A percentile compares a stretch with the other conserved stretches of the same genome.
Evolutionary conservation across 1,140 invertebrate species (phyloP).

Genomic region (Mamestra configurata): DNA sequence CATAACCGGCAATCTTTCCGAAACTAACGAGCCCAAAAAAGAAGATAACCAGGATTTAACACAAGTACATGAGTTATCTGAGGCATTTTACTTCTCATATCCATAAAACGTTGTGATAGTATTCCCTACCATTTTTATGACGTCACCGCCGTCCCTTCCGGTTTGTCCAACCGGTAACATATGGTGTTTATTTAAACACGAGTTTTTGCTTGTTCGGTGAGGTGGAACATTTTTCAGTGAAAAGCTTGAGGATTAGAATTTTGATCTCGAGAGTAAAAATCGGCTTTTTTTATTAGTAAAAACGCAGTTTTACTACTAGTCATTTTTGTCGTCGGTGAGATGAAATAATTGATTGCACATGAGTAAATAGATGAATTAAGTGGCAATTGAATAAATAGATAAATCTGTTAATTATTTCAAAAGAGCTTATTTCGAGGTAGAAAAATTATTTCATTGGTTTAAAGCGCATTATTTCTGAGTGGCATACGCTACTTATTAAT

Average conservation of each 20-base stretch:
- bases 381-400: too few species aligned
- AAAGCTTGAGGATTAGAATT: background rate
- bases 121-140: slow-evolving; percentile 46
- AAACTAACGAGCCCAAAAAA: slow-evolving; percentile 5
- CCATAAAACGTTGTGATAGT: slow-evolving; percentile 44
- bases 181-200: slow-evolving; percentile 46
- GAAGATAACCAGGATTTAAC: slow-evolving; percentile 39
- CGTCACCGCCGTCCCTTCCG: slow-evolving; percentile 42
- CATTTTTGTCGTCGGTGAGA: too few species aligned
- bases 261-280: background rate
- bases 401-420: too few species aligned
- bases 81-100: slow-evolving; percentile 23
- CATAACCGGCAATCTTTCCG: background rate
- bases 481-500: too few species aligned
- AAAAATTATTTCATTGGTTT: too few species aligned
- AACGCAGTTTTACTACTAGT: too few species aligned
- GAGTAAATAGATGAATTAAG: too few species aligned
- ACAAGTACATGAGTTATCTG: slow-evolving; percentile 43
- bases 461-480: too few species aligned
- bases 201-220: slow-evolving; percentile 14
- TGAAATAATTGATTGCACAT: too few species aligned
- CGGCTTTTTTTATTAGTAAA: too few species aligned
- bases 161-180: slow-evolving; percentile 37
- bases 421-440: too few species aligned
- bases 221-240: slow-evolving; percentile 1